phyloP scores from a whole-genome alignment of 2,113 vertebrate species.

The Ailurus styani region DNA sequence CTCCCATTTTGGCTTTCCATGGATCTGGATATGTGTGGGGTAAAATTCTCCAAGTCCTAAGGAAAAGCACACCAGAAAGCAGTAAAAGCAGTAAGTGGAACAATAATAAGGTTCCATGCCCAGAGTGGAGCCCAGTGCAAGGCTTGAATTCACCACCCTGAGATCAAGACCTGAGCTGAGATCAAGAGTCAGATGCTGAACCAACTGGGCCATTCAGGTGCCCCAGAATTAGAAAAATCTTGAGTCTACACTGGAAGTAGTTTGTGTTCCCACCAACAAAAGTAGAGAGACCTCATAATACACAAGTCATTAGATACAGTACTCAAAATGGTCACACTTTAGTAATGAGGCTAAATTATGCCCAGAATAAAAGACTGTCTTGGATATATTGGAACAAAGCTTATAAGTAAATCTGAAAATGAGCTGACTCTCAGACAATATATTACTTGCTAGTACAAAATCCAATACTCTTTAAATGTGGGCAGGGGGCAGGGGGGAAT shows the following conservation, averaged over 20 bases:
- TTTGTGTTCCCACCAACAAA: neutral
- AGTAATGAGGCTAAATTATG: neutral
- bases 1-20: neutral
- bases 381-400: neutral
- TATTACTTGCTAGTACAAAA: neutral
- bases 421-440: neutral
- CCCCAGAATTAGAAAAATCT: neutral
- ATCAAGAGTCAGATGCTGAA: neutral
- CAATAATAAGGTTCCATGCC: neutral
- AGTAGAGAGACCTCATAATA: neutral
- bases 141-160: neutral
- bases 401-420: neutral
- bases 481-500: fast-evolving
- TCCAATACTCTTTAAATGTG: neutral
- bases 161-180: neutral
- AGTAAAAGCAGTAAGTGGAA: neutral
- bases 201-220: neutral
- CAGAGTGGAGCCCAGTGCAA: neutral
- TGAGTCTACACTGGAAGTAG: neutral
- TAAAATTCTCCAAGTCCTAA: neutral
- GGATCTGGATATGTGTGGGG: neutral
- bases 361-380: neutral
- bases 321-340: neutral
- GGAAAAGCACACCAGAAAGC: neutral
- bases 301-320: neutral